A percentile compares a stretch with the other conserved stretches of the same genome.
Conservation (phyloP, 2,888 invertebrate genomes). For the Drosophila atripex region DNA sequence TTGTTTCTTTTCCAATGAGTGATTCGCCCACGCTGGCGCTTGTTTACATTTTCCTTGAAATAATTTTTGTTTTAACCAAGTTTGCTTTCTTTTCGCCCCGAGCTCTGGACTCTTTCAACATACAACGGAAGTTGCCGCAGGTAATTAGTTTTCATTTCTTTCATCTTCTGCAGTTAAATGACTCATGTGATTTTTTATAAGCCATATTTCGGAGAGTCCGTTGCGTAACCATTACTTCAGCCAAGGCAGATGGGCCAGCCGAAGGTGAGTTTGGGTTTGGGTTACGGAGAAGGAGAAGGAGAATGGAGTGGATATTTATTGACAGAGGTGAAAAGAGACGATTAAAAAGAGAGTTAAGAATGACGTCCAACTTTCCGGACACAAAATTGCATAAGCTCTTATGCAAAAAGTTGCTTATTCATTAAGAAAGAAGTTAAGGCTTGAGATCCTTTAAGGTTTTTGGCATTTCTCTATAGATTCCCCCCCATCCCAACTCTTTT, state of each 20-base stretch:
- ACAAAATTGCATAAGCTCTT: conserved; percentile 18
- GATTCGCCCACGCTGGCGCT: conserved; percentile 56
- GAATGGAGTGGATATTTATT: conserved; percentile 5
- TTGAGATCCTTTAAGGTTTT: neutral
- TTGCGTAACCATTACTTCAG: conserved; percentile 35
- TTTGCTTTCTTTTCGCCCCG: conserved; percentile 35
- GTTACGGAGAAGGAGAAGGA: conserved; percentile 14
- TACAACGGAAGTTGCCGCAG: conserved; percentile 63
- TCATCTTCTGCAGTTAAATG: conserved; percentile 54
- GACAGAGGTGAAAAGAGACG: conserved; percentile 2
- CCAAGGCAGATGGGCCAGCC: conserved; percentile 17
- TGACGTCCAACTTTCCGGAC: neutral
- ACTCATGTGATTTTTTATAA: conserved; percentile 59
- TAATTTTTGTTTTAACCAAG: conserved; percentile 12
- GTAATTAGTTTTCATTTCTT: conserved; percentile 57
- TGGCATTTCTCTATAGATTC: neutral
- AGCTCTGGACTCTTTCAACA: conserved; percentile 11
- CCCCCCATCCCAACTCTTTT: conserved; percentile 8
- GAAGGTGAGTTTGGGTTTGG: conserved; percentile 13
- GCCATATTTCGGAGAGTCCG: conserved; percentile 14
- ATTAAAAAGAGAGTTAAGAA: neutral
- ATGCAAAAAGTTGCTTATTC: neutral
- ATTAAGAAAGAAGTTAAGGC: neutral
- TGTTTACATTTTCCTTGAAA: conserved; percentile 28
- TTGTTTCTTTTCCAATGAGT: conserved; percentile 60